Base-by-base conservation (phyloP, 2,797 vertebrate genomes). In the Falco peregrinus region DNA sequence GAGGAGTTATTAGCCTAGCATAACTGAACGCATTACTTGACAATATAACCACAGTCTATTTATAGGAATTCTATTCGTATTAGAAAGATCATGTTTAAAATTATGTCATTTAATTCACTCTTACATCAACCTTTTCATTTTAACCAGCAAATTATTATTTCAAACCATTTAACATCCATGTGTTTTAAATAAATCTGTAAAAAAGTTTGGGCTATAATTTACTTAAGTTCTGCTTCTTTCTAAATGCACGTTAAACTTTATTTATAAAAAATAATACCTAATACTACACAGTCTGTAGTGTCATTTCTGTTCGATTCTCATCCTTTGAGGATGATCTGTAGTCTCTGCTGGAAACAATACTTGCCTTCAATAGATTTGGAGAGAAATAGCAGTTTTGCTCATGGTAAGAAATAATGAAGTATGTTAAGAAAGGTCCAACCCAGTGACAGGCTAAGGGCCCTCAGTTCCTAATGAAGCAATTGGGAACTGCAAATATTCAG, bases 1-100 rank as follows among this genome's bases (percentile, higher is more conserved):
- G 84, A 84, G 94, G 75, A 93, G 75, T 82, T 95, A 78, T 74
- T 95, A 95, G 83, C 48, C 92, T 96, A 82, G 80, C 95, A 96
- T 91, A 96, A 95, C 95, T 51, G 93, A 97, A 96, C 0, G 0
- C 59, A 94, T 97, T 95, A 97, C 54, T 84, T 4, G 0, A 94
- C 91, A 96, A 89, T 91, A 78, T 60, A 94, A 35, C 74, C 68
- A 43, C 35, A 74, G 63, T 94, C 90, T 97, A 96, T 96, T 97
- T 97, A 96, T 97, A 97, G 96, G 15, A 84, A 90, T 77, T 87
- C 73, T 82, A 92, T 89, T 85, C 89, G 71, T 96, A 71, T 89
- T 81, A 76, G 77, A 87, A 85, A 93, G 87, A 96, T 92, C 88
- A 89, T 84, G 68, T 89, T 96, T 82, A 69, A 96, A 97, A 95